Conservation (phyloP, 2,888 invertebrate genomes). For the Lypha dubia region DNA sequence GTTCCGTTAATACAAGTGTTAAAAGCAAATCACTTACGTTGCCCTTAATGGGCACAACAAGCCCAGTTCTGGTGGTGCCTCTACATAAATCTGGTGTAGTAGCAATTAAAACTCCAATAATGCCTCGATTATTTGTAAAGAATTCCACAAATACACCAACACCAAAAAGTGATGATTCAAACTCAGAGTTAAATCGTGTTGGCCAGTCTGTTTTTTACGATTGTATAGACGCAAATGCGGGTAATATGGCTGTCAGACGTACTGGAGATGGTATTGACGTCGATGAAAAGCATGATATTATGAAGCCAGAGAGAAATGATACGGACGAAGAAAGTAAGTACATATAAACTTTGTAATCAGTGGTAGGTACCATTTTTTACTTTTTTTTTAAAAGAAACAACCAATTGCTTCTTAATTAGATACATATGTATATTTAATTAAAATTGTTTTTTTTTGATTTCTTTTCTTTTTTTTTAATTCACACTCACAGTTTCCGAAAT, state of each 20-base stretch:
- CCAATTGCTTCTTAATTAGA: too few relatives aligned
- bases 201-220: slow-evolving; percentile 83
- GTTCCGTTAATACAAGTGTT: slow-evolving; percentile 57
- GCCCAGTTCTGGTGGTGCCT: slow-evolving; percentile 75
- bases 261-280: slow-evolving; percentile 80
- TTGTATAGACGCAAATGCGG: slow-evolving; percentile 81
- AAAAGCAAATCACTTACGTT: slow-evolving; percentile 80
- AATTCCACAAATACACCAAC: slow-evolving; percentile 73
- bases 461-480: too few relatives aligned
- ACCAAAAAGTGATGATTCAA: slow-evolving; percentile 79
- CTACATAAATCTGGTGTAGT: slow-evolving; percentile 64
- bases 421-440: too few relatives aligned
- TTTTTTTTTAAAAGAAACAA: too few relatives aligned
- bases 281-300: slow-evolving; percentile 89
- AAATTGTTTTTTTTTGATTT: too few relatives aligned
- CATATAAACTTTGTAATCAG: neutral
- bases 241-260: slow-evolving; percentile 17
- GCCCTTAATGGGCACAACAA: slow-evolving; percentile 78
- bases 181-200: slow-evolving; percentile 81
- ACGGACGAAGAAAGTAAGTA: slow-evolving; percentile 89
- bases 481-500: slow-evolving; percentile 89
- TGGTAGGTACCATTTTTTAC: too few relatives aligned
- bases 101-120: slow-evolving; percentile 74
- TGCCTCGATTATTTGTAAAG: slow-evolving; percentile 73
- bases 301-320: slow-evolving; percentile 89